These are phyloP conservation scores for Falco columbarius DNA, from an alignment of 2,797 vertebrate species.

Conservation along the genomic window DNA sequence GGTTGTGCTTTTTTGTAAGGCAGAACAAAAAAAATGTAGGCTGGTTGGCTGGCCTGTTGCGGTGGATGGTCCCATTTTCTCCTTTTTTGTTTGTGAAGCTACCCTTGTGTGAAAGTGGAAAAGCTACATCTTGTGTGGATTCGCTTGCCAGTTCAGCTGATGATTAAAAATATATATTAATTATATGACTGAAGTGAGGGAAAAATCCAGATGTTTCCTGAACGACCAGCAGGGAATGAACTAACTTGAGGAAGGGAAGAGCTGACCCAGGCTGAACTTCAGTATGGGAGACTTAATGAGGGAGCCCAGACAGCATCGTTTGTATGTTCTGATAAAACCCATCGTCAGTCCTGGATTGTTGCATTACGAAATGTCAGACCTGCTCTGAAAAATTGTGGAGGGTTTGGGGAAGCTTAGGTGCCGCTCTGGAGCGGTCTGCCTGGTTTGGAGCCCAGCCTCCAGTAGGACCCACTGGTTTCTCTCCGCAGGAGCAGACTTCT, in stretches of 20 bases:
- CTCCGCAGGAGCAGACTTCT: neutral
- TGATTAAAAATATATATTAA: neutral
- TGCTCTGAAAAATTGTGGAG: neutral
- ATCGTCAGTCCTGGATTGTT: accelerated
- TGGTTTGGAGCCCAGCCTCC: neutral
- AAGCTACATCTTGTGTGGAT: neutral
- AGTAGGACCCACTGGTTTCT: neutral
- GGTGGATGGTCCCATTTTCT: neutral
- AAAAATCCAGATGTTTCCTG: neutral
- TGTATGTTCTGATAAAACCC: neutral
- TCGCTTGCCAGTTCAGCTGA: neutral
- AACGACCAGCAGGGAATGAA: neutral
- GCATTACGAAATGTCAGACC: neutral
- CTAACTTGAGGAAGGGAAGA: neutral
- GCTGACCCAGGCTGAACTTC: neutral
- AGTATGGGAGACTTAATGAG: neutral
- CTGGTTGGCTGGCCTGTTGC: neutral
- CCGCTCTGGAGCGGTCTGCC: neutral
- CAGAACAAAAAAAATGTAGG: neutral
- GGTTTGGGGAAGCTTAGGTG: neutral
- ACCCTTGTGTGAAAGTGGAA: neutral
- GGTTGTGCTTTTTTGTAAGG: neutral
- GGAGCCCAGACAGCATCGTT: neutral
- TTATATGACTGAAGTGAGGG: neutral
- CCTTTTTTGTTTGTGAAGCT: neutral